phyloP scores from a whole-genome alignment of 2,888 invertebrate species.

The Marasmarcha lunaedactyla region DNA sequence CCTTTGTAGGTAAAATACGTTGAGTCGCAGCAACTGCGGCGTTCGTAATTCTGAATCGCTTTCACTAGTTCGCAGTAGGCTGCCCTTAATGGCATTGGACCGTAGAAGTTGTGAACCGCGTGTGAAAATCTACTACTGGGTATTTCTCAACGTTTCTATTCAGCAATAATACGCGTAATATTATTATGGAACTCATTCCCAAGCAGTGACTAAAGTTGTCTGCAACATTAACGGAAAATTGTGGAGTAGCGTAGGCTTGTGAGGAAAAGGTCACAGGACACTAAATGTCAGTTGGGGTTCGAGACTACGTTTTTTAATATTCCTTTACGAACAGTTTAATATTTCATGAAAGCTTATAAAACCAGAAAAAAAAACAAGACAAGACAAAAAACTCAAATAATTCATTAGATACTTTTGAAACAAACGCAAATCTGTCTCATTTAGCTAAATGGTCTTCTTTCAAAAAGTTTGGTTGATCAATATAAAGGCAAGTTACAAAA shows the following conservation, averaged over 20 bases:
- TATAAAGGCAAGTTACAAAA: neutral
- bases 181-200: neutral
- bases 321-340: too few relatives aligned
- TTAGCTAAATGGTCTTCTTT: too few relatives aligned
- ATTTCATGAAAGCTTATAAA: too few relatives aligned
- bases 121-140: neutral
- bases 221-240: neutral
- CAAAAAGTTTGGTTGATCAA: neutral
- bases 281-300: neutral
- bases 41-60: neutral
- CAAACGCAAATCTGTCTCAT: too few relatives aligned
- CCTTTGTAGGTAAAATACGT: too few relatives aligned
- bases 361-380: too few relatives aligned
- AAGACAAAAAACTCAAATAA: too few relatives aligned
- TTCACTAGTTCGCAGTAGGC: neutral
- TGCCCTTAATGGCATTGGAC: slow-evolving; percentile 1
- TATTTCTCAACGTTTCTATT: neutral
- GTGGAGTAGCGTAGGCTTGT: neutral
- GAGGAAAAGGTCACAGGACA: neutral
- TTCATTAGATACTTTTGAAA: too few relatives aligned
- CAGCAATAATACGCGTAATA: neutral
- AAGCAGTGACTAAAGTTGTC: neutral
- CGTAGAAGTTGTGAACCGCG: neutral
- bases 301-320: too few relatives aligned
- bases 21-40: too few relatives aligned